Base-by-base conservation (phyloP, 1,140 invertebrate genomes). In the Pseudomyrmex dendroicus region DNA sequence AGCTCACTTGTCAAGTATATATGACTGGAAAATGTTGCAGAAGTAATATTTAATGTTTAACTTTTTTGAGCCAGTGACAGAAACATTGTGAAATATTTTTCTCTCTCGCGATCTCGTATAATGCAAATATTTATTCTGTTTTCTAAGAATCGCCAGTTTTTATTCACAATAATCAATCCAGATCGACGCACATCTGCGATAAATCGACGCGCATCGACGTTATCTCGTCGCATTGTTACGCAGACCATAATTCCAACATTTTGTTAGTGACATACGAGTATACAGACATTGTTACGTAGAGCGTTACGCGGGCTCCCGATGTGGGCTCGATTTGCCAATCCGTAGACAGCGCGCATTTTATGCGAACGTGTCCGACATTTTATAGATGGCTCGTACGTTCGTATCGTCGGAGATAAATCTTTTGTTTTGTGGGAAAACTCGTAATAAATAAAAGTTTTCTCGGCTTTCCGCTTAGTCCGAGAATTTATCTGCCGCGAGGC, bases 161-260 rank as follows among this genome's bases (percentile, higher is more conserved):
- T 56, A 7, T 54, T 2, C 10, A 10, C 17, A 57, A 56, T 9
- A 3, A 10, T 25, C 35, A 56, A 74, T 67, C 2, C 12, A 4
- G 9, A 68, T 56, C 35, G 35, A 68, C 52, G 13, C 67, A 3
- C 0, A 22, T 68, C n/a, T 10, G 7, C 4, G 44, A 9, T 48
- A 48, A 59, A 50, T 59, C 54, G 7, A 8, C 8, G 12, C 10
- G 2, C 13, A 70, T 50, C 66, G 66, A 15, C 22, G 44, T 72
- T 80, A 59, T 54, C 63, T 68, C 62, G 12, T 46, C 17, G 67
- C n/a, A 57, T 70, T 80, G 52, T 59, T 78, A 70, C 35, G 22
- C 76, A 25, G 61, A 61, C 66, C 76, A 70, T 70, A 80, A 72
- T 72, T 80, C 54, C 50, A 80, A 50, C 54, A 70, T 78, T 78